These are phyloP conservation scores for Anguilla marmorata DNA, from an alignment of 2,797 vertebrate genomes.

Conservation along the genomic window DNA sequence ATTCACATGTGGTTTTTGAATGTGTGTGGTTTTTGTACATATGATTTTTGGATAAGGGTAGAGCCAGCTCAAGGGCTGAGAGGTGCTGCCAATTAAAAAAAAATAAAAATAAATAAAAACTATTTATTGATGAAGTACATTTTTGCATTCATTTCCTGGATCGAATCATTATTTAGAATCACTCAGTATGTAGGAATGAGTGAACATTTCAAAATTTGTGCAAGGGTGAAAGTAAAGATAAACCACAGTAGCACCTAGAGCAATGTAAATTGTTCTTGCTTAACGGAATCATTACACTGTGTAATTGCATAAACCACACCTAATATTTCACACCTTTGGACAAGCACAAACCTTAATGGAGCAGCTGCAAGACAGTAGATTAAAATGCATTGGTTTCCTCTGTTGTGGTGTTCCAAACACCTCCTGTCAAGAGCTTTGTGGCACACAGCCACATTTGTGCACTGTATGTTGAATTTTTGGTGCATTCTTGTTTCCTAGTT, in stretches of 20 bases:
- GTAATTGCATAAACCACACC: slow-evolving; percentile 17
- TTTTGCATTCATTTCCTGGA: not conserved
- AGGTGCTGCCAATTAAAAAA: not conserved
- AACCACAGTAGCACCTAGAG: slow-evolving; percentile 1
- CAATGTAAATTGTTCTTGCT: slow-evolving; percentile 18
- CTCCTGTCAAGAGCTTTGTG: slow-evolving; percentile 15
- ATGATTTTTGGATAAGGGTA: not conserved
- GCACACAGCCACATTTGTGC: slow-evolving; percentile 11
- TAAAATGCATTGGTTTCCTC: slow-evolving; percentile 26
- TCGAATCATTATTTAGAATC: not conserved
- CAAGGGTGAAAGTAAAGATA: not conserved
- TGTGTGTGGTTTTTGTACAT: no score
- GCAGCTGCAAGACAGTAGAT: slow-evolving; percentile 24
- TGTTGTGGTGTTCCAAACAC: not conserved
- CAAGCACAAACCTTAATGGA: slow-evolving; percentile 21
- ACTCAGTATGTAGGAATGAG: slow-evolving; percentile 13
- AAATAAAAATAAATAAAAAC: no score
- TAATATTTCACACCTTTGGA: slow-evolving; percentile 30
- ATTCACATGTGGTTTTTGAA: no score
- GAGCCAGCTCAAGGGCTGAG: not conserved
- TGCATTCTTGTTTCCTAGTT: slow-evolving; percentile 11
- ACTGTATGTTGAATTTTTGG: slow-evolving; percentile 2
- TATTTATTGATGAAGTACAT: not conserved
- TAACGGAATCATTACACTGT: slow-evolving; percentile 22
- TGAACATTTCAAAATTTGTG: not conserved